Evolutionary conservation across 2,888 invertebrate species (phyloP).

Genomic region (Acanthosepion lycidas): DNA sequence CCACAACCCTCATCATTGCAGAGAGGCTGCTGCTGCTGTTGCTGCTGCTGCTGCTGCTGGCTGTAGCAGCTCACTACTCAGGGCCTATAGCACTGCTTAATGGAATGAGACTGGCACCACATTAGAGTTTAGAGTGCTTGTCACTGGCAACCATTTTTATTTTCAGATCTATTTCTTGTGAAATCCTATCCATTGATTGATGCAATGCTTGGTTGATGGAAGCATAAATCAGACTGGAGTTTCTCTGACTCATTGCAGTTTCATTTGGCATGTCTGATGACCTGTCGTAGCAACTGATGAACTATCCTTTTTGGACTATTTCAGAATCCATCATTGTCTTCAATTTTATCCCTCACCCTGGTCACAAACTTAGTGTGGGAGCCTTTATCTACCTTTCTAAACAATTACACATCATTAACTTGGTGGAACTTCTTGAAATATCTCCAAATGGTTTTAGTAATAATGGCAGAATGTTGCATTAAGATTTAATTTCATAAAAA

Average conservation of each 20-base stretch:
- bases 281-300: constrained; percentile 38
- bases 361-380: not conserved
- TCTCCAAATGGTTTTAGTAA: not conserved
- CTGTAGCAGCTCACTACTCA: constrained; percentile 33
- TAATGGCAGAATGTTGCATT: too few relatives aligned
- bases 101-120: constrained; percentile 40
- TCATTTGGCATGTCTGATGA: constrained; percentile 38
- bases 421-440: not conserved
- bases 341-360: not conserved
- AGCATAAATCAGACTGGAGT: constrained; percentile 39
- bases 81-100: constrained; percentile 34
- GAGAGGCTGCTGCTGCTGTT: not conserved
- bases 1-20: not conserved
- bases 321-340: constrained; percentile 35
- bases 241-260: constrained; percentile 43
- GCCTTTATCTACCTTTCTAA: not conserved
- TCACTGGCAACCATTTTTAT: constrained; percentile 42
- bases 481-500: too few relatives aligned
- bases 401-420: not conserved
- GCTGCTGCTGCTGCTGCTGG: not conserved
- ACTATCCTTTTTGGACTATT: constrained; percentile 41
- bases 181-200: constrained; percentile 45
- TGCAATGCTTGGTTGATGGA: constrained; percentile 42
- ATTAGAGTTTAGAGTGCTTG: constrained; percentile 44
- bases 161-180: constrained; percentile 46